These are phyloP conservation scores for Abscondita cerata DNA, from an alignment of 2,888 invertebrate genomes.

Conservation along the genomic window DNA sequence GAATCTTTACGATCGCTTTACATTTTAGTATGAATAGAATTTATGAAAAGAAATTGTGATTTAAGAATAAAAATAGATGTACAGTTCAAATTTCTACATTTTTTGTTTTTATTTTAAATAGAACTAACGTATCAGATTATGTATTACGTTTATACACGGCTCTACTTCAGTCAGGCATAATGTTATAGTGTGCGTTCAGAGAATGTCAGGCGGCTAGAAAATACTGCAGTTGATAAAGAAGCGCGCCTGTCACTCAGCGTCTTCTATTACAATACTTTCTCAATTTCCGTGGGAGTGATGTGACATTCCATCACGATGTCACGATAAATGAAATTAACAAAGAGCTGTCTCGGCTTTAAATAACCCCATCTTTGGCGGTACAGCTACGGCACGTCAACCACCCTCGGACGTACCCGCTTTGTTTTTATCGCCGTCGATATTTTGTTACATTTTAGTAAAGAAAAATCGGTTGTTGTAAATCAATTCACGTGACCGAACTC, in stretches of 20 bases:
- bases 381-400: constrained; percentile 47
- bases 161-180: constrained; percentile 46
- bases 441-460: constrained; percentile 32
- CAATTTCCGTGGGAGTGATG: constrained; percentile 58
- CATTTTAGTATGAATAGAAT: too few species aligned
- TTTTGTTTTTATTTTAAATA: too few species aligned
- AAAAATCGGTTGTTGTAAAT: constrained; percentile 21
- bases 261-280: constrained; percentile 59
- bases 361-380: constrained; percentile 51
- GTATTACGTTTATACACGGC: not conserved
- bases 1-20: too few species aligned
- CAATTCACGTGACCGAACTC: constrained; percentile 23
- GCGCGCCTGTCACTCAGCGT: constrained; percentile 57
- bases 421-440: constrained; percentile 55
- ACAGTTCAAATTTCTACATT: too few species aligned
- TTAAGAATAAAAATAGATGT: too few species aligned
- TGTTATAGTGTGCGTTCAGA: constrained; percentile 50
- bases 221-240: constrained; percentile 59
- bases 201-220: constrained; percentile 54
- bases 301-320: constrained; percentile 58
- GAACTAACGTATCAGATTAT: not conserved
- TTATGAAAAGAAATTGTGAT: too few species aligned
- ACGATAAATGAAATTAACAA: constrained; percentile 59
- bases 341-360: constrained; percentile 57
- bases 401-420: constrained; percentile 31